phyloP scores from a whole-genome alignment of 2,797 vertebrate genomes.

The Acestrorhynchus altus region DNA sequence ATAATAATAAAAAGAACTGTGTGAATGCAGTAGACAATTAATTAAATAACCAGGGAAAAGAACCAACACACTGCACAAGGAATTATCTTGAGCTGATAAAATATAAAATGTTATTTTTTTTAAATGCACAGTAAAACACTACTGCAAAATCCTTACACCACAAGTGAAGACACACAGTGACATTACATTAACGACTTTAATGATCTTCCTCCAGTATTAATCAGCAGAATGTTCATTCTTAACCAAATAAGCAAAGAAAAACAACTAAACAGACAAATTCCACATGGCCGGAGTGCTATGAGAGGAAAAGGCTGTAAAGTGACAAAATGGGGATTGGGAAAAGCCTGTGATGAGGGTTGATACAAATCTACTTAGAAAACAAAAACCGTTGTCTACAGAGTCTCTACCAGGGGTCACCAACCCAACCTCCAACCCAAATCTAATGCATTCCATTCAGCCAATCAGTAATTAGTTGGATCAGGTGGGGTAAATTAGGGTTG shows the following conservation, averaged over 20 bases:
- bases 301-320: slow-evolving; percentile 40
- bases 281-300: slow-evolving; percentile 50
- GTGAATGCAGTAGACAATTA: no score
- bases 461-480: no score
- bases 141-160: neutral
- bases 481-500: no score
- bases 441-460: no score
- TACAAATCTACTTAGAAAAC: slow-evolving; percentile 31
- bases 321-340: slow-evolving; percentile 17
- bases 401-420: no score
- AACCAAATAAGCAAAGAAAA: slow-evolving; percentile 63
- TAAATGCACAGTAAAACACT: no score
- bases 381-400: slow-evolving; percentile 23
- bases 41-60: no score
- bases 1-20: no score
- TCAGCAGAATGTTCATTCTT: slow-evolving; percentile 68
- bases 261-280: slow-evolving; percentile 52
- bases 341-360: slow-evolving; percentile 45
- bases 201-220: slow-evolving; percentile 72
- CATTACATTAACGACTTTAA: slow-evolving; percentile 71
- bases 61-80: no score
- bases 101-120: no score
- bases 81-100: no score
- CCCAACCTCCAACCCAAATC: no score
- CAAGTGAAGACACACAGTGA: slow-evolving; percentile 25